phyloP scores from a whole-genome alignment of 2,113 vertebrate species.

The Semnornis frantzii region DNA sequence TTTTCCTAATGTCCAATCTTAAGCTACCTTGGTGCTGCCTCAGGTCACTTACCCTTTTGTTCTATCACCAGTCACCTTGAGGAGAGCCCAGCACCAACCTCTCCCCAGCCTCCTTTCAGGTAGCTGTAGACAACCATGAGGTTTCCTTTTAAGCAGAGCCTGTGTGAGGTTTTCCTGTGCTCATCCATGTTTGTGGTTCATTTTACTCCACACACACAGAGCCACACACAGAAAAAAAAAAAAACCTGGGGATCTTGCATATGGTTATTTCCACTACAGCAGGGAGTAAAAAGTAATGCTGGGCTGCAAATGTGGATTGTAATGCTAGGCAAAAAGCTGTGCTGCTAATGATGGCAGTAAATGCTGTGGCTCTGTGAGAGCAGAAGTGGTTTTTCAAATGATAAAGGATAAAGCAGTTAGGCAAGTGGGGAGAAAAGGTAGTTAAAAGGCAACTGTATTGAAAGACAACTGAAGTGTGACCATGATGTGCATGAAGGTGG shows the following conservation, averaged over 20 bases:
- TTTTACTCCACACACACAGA: not conserved
- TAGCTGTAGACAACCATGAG: too few species aligned
- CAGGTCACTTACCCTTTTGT: too few species aligned
- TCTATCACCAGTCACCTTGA: too few species aligned
- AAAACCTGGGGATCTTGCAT: rapidly evolving
- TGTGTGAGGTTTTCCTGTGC: not conserved
- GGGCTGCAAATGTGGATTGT: not conserved
- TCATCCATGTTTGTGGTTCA: not conserved
- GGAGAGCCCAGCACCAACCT: too few species aligned
- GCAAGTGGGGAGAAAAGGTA: not conserved
- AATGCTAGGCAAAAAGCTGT: not conserved
- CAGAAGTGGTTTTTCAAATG: not conserved
- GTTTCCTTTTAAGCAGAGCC: too few species aligned
- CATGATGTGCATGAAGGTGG: not conserved
- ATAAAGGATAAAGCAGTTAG: not conserved
- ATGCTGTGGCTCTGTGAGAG: not conserved
- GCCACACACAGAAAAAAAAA: rapidly evolving
- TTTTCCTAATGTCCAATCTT: too few species aligned
- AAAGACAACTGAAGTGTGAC: not conserved
- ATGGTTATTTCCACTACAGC: not conserved
- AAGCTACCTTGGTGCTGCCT: too few species aligned
- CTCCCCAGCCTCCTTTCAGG: too few species aligned
- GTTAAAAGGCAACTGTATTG: not conserved
- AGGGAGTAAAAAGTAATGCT: not conserved
- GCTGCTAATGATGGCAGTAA: not conserved